Conservation (phyloP, 2,888 invertebrate genomes). For the Oconnorella tubifera region DNA sequence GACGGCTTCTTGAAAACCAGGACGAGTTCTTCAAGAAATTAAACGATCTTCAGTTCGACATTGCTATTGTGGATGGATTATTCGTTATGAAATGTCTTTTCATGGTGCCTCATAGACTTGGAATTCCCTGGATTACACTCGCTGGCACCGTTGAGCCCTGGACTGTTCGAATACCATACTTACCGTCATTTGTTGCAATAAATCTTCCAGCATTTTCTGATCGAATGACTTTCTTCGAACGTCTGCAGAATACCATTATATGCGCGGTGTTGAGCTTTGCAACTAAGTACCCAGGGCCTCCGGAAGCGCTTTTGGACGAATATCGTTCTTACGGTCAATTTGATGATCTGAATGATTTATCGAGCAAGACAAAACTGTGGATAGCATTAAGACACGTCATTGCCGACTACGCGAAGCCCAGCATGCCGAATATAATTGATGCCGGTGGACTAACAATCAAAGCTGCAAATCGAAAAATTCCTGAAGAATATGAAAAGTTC, state of each 20-base stretch:
- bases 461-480: too few relatives aligned
- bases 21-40: conserved; percentile 13
- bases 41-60: conserved; percentile 10
- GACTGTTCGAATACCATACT: conserved; percentile 16
- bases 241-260: conserved; percentile 6
- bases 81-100: conserved; percentile 16
- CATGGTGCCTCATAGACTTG: conserved; percentile 20
- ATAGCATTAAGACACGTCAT: conserved; percentile 9
- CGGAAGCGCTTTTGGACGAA: conserved; percentile 6
- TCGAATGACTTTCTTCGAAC: conserved; percentile 11
- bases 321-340: conserved; percentile 18
- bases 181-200: conserved; percentile 17
- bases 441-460: conserved; percentile 19
- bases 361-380: conserved; percentile 11
- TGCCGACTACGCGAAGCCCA: conserved; percentile 11
- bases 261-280: not conserved
- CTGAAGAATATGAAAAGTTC: conserved; percentile 7
- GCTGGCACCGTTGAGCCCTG: conserved; percentile 19
- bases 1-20: conserved; percentile 13
- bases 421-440: conserved; percentile 17
- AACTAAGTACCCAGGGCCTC: conserved; percentile 1
- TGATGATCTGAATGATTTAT: conserved; percentile 11
- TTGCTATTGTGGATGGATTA: conserved; percentile 18
- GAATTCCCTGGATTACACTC: conserved; percentile 14
- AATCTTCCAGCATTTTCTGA: not conserved